Conservation (phyloP, 1,140 invertebrate genomes). For the Nasonia giraulti region DNA sequence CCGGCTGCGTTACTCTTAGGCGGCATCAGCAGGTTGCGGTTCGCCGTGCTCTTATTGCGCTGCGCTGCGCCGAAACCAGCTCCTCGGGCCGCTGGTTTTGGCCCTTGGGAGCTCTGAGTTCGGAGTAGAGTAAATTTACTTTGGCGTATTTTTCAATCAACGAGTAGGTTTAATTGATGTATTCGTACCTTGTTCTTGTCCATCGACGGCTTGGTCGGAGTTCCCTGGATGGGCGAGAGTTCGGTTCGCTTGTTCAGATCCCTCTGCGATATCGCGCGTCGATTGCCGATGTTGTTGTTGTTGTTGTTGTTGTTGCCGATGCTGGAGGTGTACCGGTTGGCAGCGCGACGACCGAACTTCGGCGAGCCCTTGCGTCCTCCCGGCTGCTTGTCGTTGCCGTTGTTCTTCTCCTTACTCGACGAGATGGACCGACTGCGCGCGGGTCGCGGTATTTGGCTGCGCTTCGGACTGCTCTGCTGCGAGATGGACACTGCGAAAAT, state of each 20-base stretch:
- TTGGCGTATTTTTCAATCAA: neutral
- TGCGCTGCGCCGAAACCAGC: neutral
- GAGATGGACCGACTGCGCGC: slow-evolving; percentile 64
- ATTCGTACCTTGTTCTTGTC: slow-evolving; percentile 31
- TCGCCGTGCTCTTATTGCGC: slow-evolving; percentile 25
- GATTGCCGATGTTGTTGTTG: slow-evolving; percentile 50
- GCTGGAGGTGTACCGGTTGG: slow-evolving; percentile 56
- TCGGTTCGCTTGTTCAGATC: slow-evolving; percentile 49
- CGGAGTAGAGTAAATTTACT: neutral
- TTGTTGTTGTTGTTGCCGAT: slow-evolving; percentile 55
- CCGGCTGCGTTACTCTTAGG: slow-evolving; percentile 19
- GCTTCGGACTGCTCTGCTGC: slow-evolving; percentile 69
- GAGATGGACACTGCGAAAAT: slow-evolving; percentile 64
- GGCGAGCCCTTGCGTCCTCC: slow-evolving; percentile 58
- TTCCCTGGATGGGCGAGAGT: slow-evolving; percentile 68
- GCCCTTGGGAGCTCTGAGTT: neutral
- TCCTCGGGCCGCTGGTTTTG: slow-evolving; percentile 18
- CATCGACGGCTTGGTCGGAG: slow-evolving; percentile 60
- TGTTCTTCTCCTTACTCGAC: slow-evolving; percentile 61
- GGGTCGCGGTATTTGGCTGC: slow-evolving; percentile 69
- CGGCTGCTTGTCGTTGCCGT: slow-evolving; percentile 55
- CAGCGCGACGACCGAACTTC: slow-evolving; percentile 58
- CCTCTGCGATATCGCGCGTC: slow-evolving; percentile 45
- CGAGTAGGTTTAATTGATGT: too few species aligned
- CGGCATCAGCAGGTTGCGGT: slow-evolving; percentile 31